A percentile compares a stretch with the other conserved stretches of the same genome.
Conservation (phyloP, 1,140 invertebrate genomes). For the Bombus sibiricus region DNA sequence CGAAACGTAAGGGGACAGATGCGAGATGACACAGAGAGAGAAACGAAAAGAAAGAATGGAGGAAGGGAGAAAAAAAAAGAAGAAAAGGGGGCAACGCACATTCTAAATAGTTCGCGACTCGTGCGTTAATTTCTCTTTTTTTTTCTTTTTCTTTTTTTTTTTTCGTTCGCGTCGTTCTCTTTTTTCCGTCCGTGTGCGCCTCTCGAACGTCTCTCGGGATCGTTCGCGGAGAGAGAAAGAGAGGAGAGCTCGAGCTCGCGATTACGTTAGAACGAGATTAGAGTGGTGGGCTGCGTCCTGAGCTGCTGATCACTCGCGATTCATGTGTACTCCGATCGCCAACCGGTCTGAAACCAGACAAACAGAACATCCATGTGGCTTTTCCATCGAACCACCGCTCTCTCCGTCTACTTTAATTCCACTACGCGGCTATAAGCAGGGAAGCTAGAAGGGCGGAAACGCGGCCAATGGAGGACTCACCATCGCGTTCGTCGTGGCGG, state of each 20-base stretch:
- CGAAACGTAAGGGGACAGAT: background rate
- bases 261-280: conserved; percentile 66
- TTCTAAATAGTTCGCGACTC: background rate
- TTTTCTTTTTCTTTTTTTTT: background rate
- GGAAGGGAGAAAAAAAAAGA: background rate
- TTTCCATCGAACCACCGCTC: background rate
- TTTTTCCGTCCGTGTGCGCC: conserved; percentile 16
- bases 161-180: background rate
- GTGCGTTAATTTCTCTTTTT: background rate
- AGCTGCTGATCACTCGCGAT: conserved; percentile 73
- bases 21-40: background rate
- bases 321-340: conserved; percentile 84
- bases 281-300: conserved; percentile 78
- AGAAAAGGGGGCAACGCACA: background rate
- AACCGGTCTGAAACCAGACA: conserved; percentile 80
- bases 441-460: background rate
- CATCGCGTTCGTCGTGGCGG: conserved; percentile 84
- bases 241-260: conserved; percentile 56
- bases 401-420: background rate
- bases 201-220: conserved; percentile 11
- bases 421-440: no score
- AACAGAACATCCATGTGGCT: conserved; percentile 35
- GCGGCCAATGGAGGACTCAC: conserved; percentile 73
- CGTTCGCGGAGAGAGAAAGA: conserved; percentile 53
- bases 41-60: no score